A percentile compares a stretch with the other conserved stretches of the same genome.
phyloP scores from a whole-genome alignment of 2,797 vertebrate genomes.

The Craterocephalus amniculus region DNA sequence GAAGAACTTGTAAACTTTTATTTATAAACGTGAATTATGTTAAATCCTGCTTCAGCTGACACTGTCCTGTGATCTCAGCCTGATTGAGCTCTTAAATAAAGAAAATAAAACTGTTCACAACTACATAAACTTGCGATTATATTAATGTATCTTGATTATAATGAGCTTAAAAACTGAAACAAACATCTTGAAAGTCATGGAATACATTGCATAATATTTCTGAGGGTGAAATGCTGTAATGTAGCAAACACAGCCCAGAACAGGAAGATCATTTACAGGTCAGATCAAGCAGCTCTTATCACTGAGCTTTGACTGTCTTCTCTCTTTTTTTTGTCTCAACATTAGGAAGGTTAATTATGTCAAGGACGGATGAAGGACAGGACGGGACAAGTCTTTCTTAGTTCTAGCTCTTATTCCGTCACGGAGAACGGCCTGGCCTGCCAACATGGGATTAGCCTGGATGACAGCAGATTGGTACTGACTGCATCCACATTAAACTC shows the following conservation, averaged over 20 bases:
- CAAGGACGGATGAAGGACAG: constrained; percentile 6
- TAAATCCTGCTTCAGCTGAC: neutral
- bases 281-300: neutral
- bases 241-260: neutral
- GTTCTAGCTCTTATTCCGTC: constrained; percentile 13
- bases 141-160: neutral
- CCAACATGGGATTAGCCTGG: constrained; percentile 57
- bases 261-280: neutral
- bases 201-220: too few species aligned
- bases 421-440: constrained; percentile 49
- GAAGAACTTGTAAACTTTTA: neutral
- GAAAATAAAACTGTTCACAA: neutral
- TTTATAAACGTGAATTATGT: neutral
- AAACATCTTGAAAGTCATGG: neutral
- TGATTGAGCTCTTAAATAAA: neutral
- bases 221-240: neutral
- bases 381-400: constrained; percentile 26
- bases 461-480: constrained; percentile 51
- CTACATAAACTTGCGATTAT: neutral
- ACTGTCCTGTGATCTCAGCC: neutral
- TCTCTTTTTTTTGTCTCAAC: neutral
- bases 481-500: constrained; percentile 34
- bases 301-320: neutral
- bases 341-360: neutral
- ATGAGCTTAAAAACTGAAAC: neutral